Evolutionary conservation across 2,888 invertebrate species (phyloP), one percentile per base, ranked within the genome.

Genomic region (Molorchus minor): DNA sequence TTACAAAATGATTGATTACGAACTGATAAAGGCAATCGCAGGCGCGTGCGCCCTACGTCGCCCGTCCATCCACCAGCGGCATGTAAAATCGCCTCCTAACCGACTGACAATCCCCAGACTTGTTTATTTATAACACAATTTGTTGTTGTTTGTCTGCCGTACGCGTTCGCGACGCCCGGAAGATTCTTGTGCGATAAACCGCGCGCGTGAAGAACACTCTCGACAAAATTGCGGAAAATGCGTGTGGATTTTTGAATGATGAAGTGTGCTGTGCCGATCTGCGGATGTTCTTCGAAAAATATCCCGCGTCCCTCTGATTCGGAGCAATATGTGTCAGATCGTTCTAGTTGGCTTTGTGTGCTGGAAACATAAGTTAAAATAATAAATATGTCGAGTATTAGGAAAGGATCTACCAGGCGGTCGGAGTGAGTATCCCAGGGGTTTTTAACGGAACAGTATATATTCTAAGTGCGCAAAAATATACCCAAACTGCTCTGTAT

Each of bases 401-500:
- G 74, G 63, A 75, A 79, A 67, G 72, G 76, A 57, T 80, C 79
- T n/a, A 75, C 79, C 25, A 76, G 78, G 61, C 78, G 81, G 46
- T 82, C 81, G 21, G 82, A 82, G 82, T 83, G 72, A 82, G 82
- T 81, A 60, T 33, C 25, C 4, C 4, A 5, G 25, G 4, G 4
- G 8, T 5, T 25, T 25, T 25, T 25, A 25, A 4, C 8, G 25
- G 8, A 25, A 25, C 5, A 29, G 21, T 45, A 1, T 1, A 2
- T 45, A 21, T 45, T n/a, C n/a, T n/a, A n/a, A n/a, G n/a, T n/a
- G n/a, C n/a, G n/a, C n/a, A n/a, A n/a, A n/a, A n/a, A n/a, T n/a
- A n/a, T n/a, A n/a, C n/a, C n/a, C n/a, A n/a, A n/a, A n/a, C n/a
- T n/a, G n/a, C n/a, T n/a, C n/a, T n/a, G n/a, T n/a, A n/a, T n/a